Conservation (phyloP, 2,113 vertebrate genomes). For the Melanerpes formicivorus region DNA sequence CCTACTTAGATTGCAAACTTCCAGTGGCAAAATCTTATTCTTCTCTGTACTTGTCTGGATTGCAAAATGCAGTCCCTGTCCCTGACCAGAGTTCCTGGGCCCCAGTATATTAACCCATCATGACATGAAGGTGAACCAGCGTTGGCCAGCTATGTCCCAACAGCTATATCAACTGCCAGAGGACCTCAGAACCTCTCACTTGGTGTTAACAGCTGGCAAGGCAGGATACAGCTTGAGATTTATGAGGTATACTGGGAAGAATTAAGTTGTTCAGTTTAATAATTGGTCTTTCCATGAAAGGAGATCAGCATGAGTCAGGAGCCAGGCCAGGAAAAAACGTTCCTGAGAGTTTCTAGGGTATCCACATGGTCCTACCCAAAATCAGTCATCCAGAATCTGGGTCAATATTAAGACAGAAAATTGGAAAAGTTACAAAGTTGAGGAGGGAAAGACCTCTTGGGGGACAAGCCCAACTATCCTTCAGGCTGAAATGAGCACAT, state of each 20-base stretch:
- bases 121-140: background rate
- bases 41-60: background rate
- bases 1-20: conserved; percentile 37
- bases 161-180: background rate
- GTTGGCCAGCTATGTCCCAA: background rate
- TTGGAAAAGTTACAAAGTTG: background rate
- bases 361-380: background rate
- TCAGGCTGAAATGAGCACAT: background rate
- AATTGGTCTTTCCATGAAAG: background rate
- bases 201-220: background rate
- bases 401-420: background rate
- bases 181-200: background rate
- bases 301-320: background rate
- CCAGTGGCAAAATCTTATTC: background rate
- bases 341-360: background rate
- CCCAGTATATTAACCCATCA: background rate
- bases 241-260: background rate
- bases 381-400: background rate
- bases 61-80: background rate
- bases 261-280: background rate
- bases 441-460: background rate
- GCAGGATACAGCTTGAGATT: background rate
- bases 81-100: background rate
- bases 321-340: background rate
- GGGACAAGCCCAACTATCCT: background rate